Evolutionary conservation across 1,140 invertebrate species (phyloP).

Genomic region (Anastrepha obliqua): DNA sequence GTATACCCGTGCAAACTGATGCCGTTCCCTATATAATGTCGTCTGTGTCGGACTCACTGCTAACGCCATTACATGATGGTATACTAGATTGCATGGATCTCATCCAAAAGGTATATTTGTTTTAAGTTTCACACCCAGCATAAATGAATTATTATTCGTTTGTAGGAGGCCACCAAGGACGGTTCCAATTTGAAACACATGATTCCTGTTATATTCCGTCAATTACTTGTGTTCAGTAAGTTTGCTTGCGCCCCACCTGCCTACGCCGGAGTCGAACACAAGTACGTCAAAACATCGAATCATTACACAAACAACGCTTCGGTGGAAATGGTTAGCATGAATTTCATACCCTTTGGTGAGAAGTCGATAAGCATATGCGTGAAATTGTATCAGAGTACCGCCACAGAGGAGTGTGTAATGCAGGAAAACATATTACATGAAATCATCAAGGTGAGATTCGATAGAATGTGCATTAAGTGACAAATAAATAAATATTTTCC

Average conservation of each 20-base stretch:
- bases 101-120: conserved; percentile 80
- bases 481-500: background rate
- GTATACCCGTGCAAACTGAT: conserved; percentile 89
- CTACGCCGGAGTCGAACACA: conserved; percentile 72
- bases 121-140: background rate
- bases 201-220: conserved; percentile 87
- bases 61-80: conserved; percentile 90
- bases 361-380: conserved; percentile 88
- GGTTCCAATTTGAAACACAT: conserved; percentile 81
- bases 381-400: conserved; percentile 88
- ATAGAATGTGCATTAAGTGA: background rate
- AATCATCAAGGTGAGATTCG: conserved; percentile 77
- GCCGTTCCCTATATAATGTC: conserved; percentile 87
- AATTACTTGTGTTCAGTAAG: conserved; percentile 85
- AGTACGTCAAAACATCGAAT: conserved; percentile 66
- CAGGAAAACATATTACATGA: conserved; percentile 85
- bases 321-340: conserved; percentile 88
- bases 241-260: conserved; percentile 83
- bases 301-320: conserved; percentile 72
- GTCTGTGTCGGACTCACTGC: conserved; percentile 82
- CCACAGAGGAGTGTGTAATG: conserved; percentile 83
- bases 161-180: conserved; percentile 82
- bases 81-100: conserved; percentile 87
- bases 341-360: conserved; percentile 92
- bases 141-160: conserved; percentile 56